Conservation (phyloP, 2,888 invertebrate species). For the Cancer borealis region DNA sequence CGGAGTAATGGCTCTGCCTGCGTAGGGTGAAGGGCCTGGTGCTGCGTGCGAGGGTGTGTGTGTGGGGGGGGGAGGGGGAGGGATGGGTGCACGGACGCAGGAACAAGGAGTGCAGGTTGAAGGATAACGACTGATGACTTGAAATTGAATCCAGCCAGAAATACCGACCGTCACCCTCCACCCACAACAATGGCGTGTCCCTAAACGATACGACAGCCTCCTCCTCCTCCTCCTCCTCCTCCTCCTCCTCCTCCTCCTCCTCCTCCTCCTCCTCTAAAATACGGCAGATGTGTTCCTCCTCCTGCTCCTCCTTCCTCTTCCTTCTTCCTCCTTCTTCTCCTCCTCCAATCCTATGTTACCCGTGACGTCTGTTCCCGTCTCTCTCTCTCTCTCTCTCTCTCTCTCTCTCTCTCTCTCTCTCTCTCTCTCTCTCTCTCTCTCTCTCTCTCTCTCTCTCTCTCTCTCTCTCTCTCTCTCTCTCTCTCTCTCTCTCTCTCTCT, state of each 20-base stretch:
- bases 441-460: slow-evolving; percentile 20
- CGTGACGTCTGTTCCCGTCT: too few relatives aligned
- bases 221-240: slow-evolving; percentile 24
- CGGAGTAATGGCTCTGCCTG: not conserved
- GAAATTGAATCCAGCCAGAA: slow-evolving; percentile 16
- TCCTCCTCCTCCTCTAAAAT: not conserved
- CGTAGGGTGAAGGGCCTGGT: not conserved
- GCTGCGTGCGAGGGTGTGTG: not conserved
- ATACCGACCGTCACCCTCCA: slow-evolving; percentile 10
- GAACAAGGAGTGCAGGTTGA: not conserved
- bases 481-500: slow-evolving; percentile 1
- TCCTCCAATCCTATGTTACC: not conserved
- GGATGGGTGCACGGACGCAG: not conserved
- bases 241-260: slow-evolving; percentile 20
- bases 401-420: not conserved
- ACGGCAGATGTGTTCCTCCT: too few relatives aligned
- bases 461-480: not conserved
- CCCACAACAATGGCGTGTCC: not conserved
- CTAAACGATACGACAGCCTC: not conserved
- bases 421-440: slow-evolving; percentile 20
- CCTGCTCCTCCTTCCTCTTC: not conserved
- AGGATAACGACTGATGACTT: slow-evolving; percentile 24
- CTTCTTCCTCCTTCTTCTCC: not conserved
- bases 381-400: too few relatives aligned
- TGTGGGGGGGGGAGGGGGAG: not conserved